Evolutionary conservation across 1,140 invertebrate genomes (phyloP).

Genomic region (Samia ricini): DNA sequence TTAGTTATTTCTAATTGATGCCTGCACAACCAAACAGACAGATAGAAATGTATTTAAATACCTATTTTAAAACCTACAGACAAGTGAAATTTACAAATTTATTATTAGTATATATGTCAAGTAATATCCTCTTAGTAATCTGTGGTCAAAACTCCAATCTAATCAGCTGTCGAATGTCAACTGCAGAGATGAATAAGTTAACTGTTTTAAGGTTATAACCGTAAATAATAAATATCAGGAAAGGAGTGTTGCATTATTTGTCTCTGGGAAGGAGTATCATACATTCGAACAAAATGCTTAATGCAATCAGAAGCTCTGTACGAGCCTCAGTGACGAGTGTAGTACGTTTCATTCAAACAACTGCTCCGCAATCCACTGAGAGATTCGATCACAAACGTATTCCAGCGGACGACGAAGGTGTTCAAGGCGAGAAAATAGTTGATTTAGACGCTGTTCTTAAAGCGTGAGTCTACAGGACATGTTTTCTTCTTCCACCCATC

Average conservation of each 20-base stretch:
- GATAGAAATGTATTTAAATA: too few relatives aligned
- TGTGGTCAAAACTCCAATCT: too few relatives aligned
- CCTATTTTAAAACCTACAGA: too few relatives aligned
- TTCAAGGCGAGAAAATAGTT: slow-evolving; percentile 67
- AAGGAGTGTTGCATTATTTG: too few relatives aligned
- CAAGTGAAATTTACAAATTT: too few relatives aligned
- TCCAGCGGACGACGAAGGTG: slow-evolving; percentile 66
- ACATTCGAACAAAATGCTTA: slow-evolving; percentile 54
- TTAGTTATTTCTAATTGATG: too few relatives aligned
- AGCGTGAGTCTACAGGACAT: slow-evolving; percentile 37
- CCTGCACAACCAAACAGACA: too few relatives aligned
- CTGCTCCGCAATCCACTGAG: slow-evolving; percentile 41
- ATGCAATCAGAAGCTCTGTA: slow-evolving; percentile 42
- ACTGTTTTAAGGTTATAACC: neutral
- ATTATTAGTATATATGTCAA: too few relatives aligned
- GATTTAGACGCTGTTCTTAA: slow-evolving; percentile 61
- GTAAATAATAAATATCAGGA: neutral
- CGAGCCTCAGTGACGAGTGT: slow-evolving; percentile 35
- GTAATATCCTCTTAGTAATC: too few relatives aligned
- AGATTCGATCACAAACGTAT: slow-evolving; percentile 66
- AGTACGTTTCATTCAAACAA: slow-evolving; percentile 48
- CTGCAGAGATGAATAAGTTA: too few relatives aligned
- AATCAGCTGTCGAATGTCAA: neutral
- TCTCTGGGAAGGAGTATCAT: too few relatives aligned
- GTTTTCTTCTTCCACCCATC: too few relatives aligned